Base-by-base conservation (phyloP, 2,888 invertebrate genomes). In the Plebejus melissa region DNA sequence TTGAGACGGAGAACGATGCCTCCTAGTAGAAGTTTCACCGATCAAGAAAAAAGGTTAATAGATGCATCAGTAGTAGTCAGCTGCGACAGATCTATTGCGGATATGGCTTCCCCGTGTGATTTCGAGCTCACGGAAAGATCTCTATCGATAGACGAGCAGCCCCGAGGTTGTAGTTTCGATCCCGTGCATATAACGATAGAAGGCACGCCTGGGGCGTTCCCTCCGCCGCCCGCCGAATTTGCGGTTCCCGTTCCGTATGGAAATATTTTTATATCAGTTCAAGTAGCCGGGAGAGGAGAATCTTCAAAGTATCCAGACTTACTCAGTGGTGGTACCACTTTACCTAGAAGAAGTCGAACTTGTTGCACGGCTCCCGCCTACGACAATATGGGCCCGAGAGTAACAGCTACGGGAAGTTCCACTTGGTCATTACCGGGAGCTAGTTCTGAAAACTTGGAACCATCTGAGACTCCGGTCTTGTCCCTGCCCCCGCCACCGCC, bases 371-470 rank as follows among this genome's bases (percentile, higher is more conserved):
- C 90, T 80, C 95, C 96, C 57, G 97, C 96, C 74, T 98, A 98
- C 87, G 98, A 98, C 89, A 98, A 98, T 88, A 97, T 98, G 96
- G 98, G 98, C 0, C 97, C 97, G 60, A 94, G 98, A 82, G 97
- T 98, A 75, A 98, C 98, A n/a, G 98, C 97, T 16, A 97, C 97
- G 0, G 88, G 98, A 94, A 84, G 97, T 95, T 92, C 98, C 0
- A 97, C 97, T 13, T 95, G 98, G 86, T 97, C 97, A 28, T 91
- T 98, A 81, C 97, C 97, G 78, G 97, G 93, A 57, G 91, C 93
- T 1, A 90, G 87, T 79, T 82, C 87, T 1, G 93, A 93, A 71
- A 87, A 88, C 71, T 76, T 85, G 16, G 91, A 90, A 76, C 81
- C 83, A 16, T 89, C 89, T 57, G 93, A 92, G 76, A 93, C 93